Base-by-base conservation (phyloP, 1,140 invertebrate genomes). In the Thereuonema tuberculata region DNA sequence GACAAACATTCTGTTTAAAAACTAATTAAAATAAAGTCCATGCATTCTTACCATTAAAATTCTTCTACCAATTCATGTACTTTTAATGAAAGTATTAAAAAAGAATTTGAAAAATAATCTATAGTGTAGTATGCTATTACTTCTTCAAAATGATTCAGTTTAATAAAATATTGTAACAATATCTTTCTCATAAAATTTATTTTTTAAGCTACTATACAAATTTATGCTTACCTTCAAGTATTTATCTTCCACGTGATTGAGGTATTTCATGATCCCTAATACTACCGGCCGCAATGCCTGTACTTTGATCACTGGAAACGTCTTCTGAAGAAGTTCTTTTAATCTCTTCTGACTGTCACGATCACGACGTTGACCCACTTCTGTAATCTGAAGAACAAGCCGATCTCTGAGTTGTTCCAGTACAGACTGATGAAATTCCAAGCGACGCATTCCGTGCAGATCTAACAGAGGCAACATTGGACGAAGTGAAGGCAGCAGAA, bases 381-480 rank as follows among this genome's bases (percentile, higher is more conserved):
- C 89, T 69, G 90, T 87, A 26, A 97, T 94, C 64, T 91, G 85
- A 21, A 82, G 76, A 27, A 93, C 82, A 0, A 98, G 74, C 71
- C 89, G 92, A 25, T 97, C 93, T 52, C 92, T 75, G 26, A 98
- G 72, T 73, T 94, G 92, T 77, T 98, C 94, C 64, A 97, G 79
- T 2, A 97, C 90, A 0, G 93, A 93, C 29, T 85, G 86, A 72
- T 98, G 93, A 74, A 98, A 97, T 74, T 97, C 93, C 9, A 95
- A 73, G 58, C 94, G 75, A 37, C 87, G 81, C 0, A 97, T 86
- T 9, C 89, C 91, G 74, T 97, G 93, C 2, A 98, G 76, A 74
- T 98, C 94, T 2, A 98, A 75, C 21, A 98, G 75, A 9, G 93
- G 93, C 46, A 98, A 72, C 85, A 97, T 96, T 26, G 93, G 91